phyloP scores from a whole-genome alignment of 1,140 invertebrate species.

The Coelopa frigida region DNA sequence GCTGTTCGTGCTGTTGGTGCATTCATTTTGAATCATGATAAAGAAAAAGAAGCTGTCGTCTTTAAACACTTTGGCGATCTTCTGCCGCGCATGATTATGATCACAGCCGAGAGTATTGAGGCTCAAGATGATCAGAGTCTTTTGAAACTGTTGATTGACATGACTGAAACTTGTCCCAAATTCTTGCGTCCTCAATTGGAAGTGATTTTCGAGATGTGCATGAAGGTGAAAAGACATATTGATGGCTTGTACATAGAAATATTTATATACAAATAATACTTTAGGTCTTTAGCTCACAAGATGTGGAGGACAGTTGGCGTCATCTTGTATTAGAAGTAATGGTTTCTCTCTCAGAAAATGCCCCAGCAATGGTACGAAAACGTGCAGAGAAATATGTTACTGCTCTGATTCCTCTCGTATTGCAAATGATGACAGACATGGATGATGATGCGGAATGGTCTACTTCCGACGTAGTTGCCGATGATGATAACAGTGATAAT shows the following conservation, averaged over 20 bases:
- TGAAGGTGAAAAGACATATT: slow-evolving; percentile 57
- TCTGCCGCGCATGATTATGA: slow-evolving; percentile 67
- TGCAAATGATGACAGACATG: slow-evolving; percentile 95
- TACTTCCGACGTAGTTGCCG: slow-evolving; percentile 65
- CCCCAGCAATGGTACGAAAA: slow-evolving; percentile 92
- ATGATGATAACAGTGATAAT: slow-evolving; percentile 84
- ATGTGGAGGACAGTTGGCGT: slow-evolving; percentile 76
- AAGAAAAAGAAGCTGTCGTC: slow-evolving; percentile 76
- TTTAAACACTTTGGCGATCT: slow-evolving; percentile 83
- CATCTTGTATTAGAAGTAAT: slow-evolving; percentile 90
- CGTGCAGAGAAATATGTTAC: slow-evolving; percentile 73
- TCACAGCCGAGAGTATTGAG: slow-evolving; percentile 59
- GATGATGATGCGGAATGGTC: slow-evolving; percentile 80
- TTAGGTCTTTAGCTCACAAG: slow-evolving; percentile 54
- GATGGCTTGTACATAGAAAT: neutral
- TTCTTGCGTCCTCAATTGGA: slow-evolving; percentile 81
- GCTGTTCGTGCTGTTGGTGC: slow-evolving; percentile 78
- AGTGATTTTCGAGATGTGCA: slow-evolving; percentile 82
- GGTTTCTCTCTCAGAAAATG: slow-evolving; percentile 90
- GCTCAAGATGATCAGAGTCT: slow-evolving; percentile 83
- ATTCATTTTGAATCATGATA: slow-evolving; percentile 84
- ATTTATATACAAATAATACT: neutral
- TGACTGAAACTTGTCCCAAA: slow-evolving; percentile 89
- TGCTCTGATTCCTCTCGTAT: slow-evolving; percentile 68
- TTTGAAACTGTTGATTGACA: slow-evolving; percentile 85